These are phyloP conservation scores for Rhagologus leucostigma DNA, from an alignment of 2,113 vertebrate species.

Conservation along the genomic window DNA sequence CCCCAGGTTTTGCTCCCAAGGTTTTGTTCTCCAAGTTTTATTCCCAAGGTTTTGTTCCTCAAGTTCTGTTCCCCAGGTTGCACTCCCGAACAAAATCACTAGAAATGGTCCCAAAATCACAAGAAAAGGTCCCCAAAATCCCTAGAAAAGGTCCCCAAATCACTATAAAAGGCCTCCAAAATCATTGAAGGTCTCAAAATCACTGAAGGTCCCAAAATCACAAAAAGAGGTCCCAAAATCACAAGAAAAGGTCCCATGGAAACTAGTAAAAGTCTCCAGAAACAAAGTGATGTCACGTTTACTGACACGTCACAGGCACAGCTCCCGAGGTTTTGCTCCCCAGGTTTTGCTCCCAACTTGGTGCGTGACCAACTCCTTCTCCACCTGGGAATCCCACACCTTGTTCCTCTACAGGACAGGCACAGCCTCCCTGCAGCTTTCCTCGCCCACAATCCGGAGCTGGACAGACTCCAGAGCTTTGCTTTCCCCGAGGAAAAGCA, in stretches of 20 bases:
- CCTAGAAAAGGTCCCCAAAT: background rate
- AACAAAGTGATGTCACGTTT: background rate
- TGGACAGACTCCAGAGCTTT: background rate
- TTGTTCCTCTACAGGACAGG: background rate
- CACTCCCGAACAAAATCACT: background rate
- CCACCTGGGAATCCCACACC: background rate
- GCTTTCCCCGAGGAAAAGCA: background rate
- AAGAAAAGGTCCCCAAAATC: background rate
- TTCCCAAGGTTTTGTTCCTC: background rate
- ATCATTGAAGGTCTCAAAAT: too few relatives aligned
- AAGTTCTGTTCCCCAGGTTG: background rate
- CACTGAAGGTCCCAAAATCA: background rate
- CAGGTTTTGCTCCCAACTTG: too few relatives aligned
- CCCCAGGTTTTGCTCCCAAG: background rate
- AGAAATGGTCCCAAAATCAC: background rate
- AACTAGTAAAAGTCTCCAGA: background rate
- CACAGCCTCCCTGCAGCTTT: background rate
- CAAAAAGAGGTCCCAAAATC: background rate
- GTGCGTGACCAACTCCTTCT: background rate
- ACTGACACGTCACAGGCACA: background rate
- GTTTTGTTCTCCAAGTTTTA: background rate
- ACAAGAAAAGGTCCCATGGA: background rate
- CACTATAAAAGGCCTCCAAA: background rate
- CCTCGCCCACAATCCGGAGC: fast-evolving
- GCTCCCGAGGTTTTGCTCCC: too few relatives aligned